These are phyloP conservation scores for Rhynchomys soricoides DNA, from an alignment of 2,113 vertebrate species.

Conservation along the genomic window DNA sequence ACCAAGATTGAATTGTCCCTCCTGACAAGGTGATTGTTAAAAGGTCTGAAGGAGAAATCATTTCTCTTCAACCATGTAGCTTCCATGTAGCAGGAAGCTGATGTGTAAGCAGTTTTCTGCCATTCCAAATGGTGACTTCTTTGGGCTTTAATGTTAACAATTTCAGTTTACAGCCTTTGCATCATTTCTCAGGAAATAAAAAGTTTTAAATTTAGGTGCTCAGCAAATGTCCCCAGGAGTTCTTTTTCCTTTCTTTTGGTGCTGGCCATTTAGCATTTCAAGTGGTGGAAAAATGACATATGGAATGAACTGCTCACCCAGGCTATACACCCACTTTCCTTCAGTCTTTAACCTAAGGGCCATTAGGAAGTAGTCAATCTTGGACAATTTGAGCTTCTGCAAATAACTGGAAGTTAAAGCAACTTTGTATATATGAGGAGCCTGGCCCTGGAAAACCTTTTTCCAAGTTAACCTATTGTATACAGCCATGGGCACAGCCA, in stretches of 20 bases:
- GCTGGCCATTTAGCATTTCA: slow-evolving; percentile 38
- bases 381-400: slow-evolving; percentile 32
- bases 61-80: not conserved
- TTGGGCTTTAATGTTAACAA: not conserved
- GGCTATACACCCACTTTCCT: slow-evolving; percentile 2
- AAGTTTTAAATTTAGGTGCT: slow-evolving; percentile 12
- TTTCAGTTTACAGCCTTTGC: not conserved
- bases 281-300: slow-evolving; percentile 35
- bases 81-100: not conserved
- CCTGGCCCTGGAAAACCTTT: slow-evolving; percentile 9
- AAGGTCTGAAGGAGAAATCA: slow-evolving; percentile 1
- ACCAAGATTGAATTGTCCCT: not conserved
- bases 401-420: slow-evolving; percentile 67
- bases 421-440: slow-evolving; percentile 48
- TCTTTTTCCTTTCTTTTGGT: slow-evolving; percentile 35
- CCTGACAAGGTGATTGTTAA: not conserved
- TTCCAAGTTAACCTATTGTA: slow-evolving; percentile 32
- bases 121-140: not conserved
- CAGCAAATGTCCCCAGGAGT: slow-evolving; percentile 8
- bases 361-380: slow-evolving; percentile 58
- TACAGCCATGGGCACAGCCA: not conserved
- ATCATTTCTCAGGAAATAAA: slow-evolving; percentile 40
- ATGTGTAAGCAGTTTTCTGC: not conserved
- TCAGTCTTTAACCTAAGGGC: slow-evolving; percentile 60
- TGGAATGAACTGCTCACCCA: not conserved